These are phyloP conservation scores for Pseudomyrmex pallidus DNA, from an alignment of 1,140 invertebrate species.

Conservation along the genomic window DNA sequence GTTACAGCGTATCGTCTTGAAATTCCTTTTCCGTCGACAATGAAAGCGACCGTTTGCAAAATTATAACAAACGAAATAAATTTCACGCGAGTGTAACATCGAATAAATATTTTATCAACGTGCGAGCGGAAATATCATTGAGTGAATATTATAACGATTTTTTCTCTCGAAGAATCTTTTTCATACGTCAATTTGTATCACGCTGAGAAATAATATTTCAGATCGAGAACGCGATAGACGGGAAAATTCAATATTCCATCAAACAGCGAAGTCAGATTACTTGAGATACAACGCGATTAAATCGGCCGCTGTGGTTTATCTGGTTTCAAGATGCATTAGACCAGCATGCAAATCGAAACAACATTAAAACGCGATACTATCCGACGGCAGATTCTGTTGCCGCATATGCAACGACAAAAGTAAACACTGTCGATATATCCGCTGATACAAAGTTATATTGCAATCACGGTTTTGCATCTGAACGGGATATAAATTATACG, in stretches of 20 bases:
- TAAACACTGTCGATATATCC: constrained; percentile 13
- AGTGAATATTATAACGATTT: background rate
- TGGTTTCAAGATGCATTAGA: constrained; percentile 7
- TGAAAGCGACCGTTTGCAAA: background rate
- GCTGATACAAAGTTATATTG: background rate
- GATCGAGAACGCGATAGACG: background rate
- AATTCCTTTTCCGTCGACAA: background rate
- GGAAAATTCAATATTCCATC: constrained; percentile 27
- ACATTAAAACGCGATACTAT: constrained; percentile 10
- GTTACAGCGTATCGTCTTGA: background rate
- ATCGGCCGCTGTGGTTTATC: background rate
- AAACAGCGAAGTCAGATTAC: background rate
- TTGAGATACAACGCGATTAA: constrained; percentile 25
- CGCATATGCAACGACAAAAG: background rate
- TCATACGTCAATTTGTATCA: background rate
- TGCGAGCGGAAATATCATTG: background rate
- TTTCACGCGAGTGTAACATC: background rate
- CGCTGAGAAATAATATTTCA: constrained; percentile 13
- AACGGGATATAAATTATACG: constrained; percentile 39
- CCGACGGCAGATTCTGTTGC: background rate
- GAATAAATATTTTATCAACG: background rate
- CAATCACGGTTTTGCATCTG: constrained; percentile 14
- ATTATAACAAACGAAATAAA: background rate
- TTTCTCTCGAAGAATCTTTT: background rate
- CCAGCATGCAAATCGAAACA: background rate